Evolutionary conservation across 2,113 vertebrate species (phyloP).

Genomic region (Sinocyclocheilus maitianheensis): DNA sequence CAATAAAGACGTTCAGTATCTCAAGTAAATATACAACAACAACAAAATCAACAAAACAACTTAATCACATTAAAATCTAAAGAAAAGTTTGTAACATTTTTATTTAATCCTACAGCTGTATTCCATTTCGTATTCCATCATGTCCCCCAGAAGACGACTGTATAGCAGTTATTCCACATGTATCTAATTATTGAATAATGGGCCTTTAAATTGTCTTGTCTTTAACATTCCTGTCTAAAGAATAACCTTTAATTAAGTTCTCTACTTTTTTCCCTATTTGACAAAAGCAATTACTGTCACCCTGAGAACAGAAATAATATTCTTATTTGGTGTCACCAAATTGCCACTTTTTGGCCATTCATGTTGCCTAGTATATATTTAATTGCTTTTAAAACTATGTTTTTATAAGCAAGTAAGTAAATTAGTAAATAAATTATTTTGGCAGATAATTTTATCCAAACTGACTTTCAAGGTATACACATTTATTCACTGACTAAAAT

Average conservation of each 20-base stretch:
- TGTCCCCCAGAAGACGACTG: constrained; percentile 59
- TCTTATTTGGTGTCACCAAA: constrained; percentile 66
- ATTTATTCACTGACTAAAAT: background rate
- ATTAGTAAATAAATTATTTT: background rate
- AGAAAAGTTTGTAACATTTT: background rate
- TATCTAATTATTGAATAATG: constrained; percentile 72
- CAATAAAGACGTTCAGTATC: background rate
- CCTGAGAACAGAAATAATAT: constrained; percentile 68
- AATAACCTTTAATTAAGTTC: constrained; percentile 75
- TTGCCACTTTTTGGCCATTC: constrained; percentile 68
- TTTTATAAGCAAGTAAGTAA: background rate
- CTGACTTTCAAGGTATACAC: background rate
- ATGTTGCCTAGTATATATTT: constrained; percentile 63
- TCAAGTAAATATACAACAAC: background rate
- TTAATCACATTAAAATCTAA: background rate
- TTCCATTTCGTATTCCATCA: constrained; percentile 36
- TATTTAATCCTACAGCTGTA: background rate
- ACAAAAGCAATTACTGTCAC: constrained; percentile 75
- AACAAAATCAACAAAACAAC: background rate
- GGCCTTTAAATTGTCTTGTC: constrained; percentile 77
- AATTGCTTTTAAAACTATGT: constrained; percentile 64
- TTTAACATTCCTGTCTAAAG: constrained; percentile 74
- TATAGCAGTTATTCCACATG: constrained; percentile 65
- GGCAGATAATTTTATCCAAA: background rate
- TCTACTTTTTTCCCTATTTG: constrained; percentile 67